Evolutionary conservation across 2,113 vertebrate genomes (phyloP).

Genomic region (Sphaerodactylus townsendi): DNA sequence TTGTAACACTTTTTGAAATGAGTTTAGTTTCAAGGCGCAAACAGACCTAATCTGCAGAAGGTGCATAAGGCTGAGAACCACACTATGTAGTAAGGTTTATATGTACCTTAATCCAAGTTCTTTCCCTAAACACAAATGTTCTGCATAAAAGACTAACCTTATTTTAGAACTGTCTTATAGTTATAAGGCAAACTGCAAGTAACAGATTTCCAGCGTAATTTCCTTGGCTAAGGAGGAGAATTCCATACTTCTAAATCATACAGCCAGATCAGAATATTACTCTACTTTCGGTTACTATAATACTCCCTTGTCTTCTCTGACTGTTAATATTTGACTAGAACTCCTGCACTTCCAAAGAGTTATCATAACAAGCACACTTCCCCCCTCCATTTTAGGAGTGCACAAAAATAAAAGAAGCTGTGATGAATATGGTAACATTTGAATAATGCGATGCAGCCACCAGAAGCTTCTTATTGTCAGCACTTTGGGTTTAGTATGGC

Average conservation of each 20-base stretch:
- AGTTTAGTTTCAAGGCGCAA: neutral
- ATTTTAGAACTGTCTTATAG: neutral
- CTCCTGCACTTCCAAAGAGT: neutral
- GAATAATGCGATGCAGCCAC: neutral
- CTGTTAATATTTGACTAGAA: slow-evolving; percentile 3
- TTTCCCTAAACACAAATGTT: neutral
- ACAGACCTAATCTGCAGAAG: neutral
- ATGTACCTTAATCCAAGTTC: neutral
- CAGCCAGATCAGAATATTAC: neutral
- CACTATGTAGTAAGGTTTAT: neutral
- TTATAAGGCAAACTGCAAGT: rapidly evolving
- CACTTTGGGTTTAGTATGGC: neutral
- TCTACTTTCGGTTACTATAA: neutral
- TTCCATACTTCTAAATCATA: neutral
- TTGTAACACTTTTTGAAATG: neutral
- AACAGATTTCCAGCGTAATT: slow-evolving; percentile 1
- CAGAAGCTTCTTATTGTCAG: neutral
- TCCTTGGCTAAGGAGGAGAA: neutral
- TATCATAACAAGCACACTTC: neutral
- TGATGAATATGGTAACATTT: neutral
- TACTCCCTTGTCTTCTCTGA: neutral
- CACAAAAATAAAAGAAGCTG: neutral
- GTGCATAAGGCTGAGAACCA: neutral
- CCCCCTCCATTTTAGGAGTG: neutral
- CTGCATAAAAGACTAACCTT: slow-evolving; percentile 1